Evolutionary conservation across 2,888 invertebrate species (phyloP).

Genomic region (Drosophila prostipennis): DNA sequence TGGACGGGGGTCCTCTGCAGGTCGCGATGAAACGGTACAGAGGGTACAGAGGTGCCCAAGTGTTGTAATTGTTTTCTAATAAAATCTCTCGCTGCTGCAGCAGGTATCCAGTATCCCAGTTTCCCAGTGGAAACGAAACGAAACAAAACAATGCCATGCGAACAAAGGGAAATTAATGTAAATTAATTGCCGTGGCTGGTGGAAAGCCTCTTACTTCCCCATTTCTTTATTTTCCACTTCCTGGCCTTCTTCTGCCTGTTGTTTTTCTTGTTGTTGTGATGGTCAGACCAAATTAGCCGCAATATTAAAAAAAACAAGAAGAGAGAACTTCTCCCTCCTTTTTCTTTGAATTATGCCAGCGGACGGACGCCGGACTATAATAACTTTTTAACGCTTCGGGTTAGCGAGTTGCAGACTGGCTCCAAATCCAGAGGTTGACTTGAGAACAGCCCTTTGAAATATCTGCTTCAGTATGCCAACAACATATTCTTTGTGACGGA

Average conservation of each 20-base stretch:
- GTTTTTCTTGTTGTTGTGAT: neutral
- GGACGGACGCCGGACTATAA: neutral
- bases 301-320: constrained; percentile 5
- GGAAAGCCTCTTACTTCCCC: constrained; percentile 40
- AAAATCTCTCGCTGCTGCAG: constrained; percentile 32
- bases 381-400: neutral
- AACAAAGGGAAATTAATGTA: constrained; percentile 53
- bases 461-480: neutral
- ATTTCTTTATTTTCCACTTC: neutral
- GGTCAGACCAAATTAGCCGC: constrained; percentile 21
- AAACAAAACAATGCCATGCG: constrained; percentile 17
- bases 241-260: neutral
- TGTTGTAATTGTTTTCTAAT: constrained; percentile 68
- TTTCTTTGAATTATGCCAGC: neutral
- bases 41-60: constrained; percentile 26
- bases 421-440: neutral
- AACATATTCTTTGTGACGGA: neutral
- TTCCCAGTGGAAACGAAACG: neutral
- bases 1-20: constrained; percentile 1
- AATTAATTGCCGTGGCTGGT: constrained; percentile 61
- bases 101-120: constrained; percentile 1
- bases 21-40: too few species aligned
- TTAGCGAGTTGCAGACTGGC: too few species aligned
- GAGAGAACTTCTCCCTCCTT: neutral
- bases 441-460: neutral